Percentiles rank a stretch among this genome's conserved stretches.
Evolutionary conservation across 2,797 vertebrate species (phyloP).

Genomic region (Rhinella marina): DNA sequence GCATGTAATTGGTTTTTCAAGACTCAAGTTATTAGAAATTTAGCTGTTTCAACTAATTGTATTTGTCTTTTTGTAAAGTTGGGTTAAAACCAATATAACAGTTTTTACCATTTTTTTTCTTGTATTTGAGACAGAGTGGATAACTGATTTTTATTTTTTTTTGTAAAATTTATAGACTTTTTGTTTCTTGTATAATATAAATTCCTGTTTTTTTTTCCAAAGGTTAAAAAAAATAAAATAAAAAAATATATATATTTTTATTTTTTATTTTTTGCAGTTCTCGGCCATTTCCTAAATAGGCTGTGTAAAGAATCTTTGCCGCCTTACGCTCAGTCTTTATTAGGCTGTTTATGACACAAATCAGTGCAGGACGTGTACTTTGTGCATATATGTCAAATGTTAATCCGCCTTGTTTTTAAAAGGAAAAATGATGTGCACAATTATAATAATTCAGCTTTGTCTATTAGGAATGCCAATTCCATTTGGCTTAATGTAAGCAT

Average conservation of each 20-base stretch:
- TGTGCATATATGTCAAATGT: slow-evolving; percentile 52
- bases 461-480: slow-evolving; percentile 29
- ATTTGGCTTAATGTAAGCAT: slow-evolving; percentile 11
- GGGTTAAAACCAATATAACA: no score
- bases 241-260: not conserved
- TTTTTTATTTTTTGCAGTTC: not conserved
- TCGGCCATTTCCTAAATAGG: not conserved
- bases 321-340: slow-evolving; percentile 26
- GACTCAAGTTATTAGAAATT: no score
- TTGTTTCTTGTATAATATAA: no score
- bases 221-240: no score
- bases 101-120: no score
- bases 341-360: slow-evolving; percentile 40
- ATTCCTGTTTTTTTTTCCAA: no score
- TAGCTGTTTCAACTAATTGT: no score
- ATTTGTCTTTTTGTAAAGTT: no score
- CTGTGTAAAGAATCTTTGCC: not conserved
- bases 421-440: slow-evolving; percentile 7
- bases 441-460: slow-evolving; percentile 48
- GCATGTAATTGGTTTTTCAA: no score
- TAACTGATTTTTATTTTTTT: no score
- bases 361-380: slow-evolving; percentile 20
- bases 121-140: no score
- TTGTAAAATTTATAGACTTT: no score
- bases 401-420: slow-evolving; percentile 26